phyloP scores from a whole-genome alignment of 2,797 vertebrate species.

The Acomys russatus region DNA sequence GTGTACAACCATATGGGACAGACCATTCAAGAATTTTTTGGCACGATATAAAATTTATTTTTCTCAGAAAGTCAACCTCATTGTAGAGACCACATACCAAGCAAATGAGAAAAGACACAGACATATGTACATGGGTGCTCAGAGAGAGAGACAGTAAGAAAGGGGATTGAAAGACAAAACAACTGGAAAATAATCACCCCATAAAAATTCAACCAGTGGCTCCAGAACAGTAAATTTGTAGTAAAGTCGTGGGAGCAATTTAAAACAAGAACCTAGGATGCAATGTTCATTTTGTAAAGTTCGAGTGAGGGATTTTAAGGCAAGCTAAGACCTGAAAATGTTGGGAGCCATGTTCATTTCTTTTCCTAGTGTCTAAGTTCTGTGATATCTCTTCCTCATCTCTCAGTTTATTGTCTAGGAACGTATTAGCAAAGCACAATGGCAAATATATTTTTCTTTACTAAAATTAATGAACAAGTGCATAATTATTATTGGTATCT shows the following conservation, averaged over 20 bases:
- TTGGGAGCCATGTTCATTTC: constrained; percentile 17
- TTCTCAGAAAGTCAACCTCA: constrained; percentile 67
- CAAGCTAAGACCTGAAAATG: constrained; percentile 51
- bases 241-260: constrained; percentile 68
- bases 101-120: constrained; percentile 63
- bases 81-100: constrained; percentile 72
- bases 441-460: constrained; percentile 41
- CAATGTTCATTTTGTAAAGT: constrained; percentile 5
- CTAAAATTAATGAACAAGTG: neutral
- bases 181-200: constrained; percentile 73
- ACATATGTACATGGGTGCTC: constrained; percentile 56
- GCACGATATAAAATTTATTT: constrained; percentile 75
- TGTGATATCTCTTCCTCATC: neutral
- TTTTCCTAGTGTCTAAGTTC: neutral
- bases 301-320: constrained; percentile 58
- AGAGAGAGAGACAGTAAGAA: constrained; percentile 50
- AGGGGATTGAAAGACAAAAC: constrained; percentile 71
- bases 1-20: constrained; percentile 53
- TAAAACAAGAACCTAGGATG: constrained; percentile 54
- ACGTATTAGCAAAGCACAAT: constrained; percentile 7
- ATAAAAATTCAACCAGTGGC: constrained; percentile 70
- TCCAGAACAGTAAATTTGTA: constrained; percentile 71
- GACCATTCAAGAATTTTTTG: constrained; percentile 69
- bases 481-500: constrained; percentile 11
- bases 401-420: constrained; percentile 23